A percentile compares a stretch with the other conserved stretches of the same genome.
These are phyloP conservation scores for Drosophila ironensis DNA, from an alignment of 1,140 invertebrate species.

Conservation along the genomic window DNA sequence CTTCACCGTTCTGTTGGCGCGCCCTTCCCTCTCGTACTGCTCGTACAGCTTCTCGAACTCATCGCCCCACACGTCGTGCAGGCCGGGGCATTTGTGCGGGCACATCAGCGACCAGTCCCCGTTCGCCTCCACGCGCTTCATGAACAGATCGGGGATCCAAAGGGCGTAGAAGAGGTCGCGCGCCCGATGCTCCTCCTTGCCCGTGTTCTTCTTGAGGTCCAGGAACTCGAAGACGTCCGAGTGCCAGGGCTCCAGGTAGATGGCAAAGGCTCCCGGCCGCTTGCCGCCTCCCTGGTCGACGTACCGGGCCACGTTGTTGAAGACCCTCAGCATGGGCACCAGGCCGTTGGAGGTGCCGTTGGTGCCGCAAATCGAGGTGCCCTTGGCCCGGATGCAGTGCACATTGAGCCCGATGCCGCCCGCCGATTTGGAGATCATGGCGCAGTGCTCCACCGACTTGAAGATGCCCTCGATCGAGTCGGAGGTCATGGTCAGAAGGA, in stretches of 20 bases:
- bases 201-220: constrained; percentile 96
- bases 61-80: constrained; percentile 96
- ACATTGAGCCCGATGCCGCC: constrained; percentile 99
- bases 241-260: constrained; percentile 99
- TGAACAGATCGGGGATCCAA: constrained; percentile 99
- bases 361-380: constrained; percentile 96
- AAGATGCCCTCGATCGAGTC: constrained; percentile 99
- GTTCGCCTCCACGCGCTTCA: constrained; percentile 96
- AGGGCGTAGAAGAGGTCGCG: constrained; percentile 98
- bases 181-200: constrained; percentile 95
- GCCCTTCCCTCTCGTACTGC: constrained; percentile 93
- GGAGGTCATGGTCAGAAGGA: constrained; percentile 96
- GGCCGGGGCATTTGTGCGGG: constrained; percentile 94
- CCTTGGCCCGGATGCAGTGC: constrained; percentile 96
- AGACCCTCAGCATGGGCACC: constrained; percentile 98
- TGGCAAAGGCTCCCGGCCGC: constrained; percentile 98
- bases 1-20: constrained; percentile 89
- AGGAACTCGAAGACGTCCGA: constrained; percentile 98
- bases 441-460: constrained; percentile 96
- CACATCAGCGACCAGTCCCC: constrained; percentile 98
- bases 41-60: constrained; percentile 96
- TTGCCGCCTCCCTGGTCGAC: constrained; percentile 99
- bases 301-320: constrained; percentile 97
- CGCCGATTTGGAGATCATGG: constrained; percentile 97
- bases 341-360: constrained; percentile 98